Base-by-base conservation (phyloP, 2,888 invertebrate genomes). In the Platycheirus rosarum region DNA sequence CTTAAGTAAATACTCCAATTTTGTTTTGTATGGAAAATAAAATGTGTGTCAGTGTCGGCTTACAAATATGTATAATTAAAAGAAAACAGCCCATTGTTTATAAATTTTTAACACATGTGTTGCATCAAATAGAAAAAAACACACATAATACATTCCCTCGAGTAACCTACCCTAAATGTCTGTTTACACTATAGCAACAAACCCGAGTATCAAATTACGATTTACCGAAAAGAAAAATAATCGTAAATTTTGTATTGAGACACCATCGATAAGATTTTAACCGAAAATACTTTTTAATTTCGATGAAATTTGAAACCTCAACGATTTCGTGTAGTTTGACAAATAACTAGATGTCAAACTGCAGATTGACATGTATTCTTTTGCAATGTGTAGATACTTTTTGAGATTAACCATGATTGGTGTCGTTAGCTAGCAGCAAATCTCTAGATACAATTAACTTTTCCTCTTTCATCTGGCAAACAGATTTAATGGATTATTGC, bases 1-100 rank as follows among this genome's bases (percentile, higher is more conserved):
- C 77, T 77, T 71, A 65, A 77, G 57, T 65, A 65, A 77, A 71
- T 60, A 57, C 71, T 77, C 71, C 37, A 46, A 74, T 40, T 55
- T 74, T 42, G 35, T 63, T 32, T 46, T 14, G n/a, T n/a, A n/a
- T n/a, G n/a, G n/a, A 63, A 46, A 26, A 57, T 29, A 16, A n/a
- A 20, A 60, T 71, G 35, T 42, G 42, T 53, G 75, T 46, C 60
- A 60, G 60, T 60, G 44, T 75, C 66, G 8, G 57, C 51, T 78
- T 60, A 73, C 73, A 46, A 53, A 44, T n/a, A n/a, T n/a, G n/a
- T n/a, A n/a, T n/a, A n/a, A n/a, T 23, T 7, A 26, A 32, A 71
- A 42, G 11, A 37, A 65, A 14, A 46, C 11, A 53, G 9, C 5
- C 23, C 18, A 18, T 35, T 53, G 32, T 49, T 16, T 9, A 13